phyloP scores from a whole-genome alignment of 2,888 invertebrate species.

The Scelioninae gen. 2 region DNA sequence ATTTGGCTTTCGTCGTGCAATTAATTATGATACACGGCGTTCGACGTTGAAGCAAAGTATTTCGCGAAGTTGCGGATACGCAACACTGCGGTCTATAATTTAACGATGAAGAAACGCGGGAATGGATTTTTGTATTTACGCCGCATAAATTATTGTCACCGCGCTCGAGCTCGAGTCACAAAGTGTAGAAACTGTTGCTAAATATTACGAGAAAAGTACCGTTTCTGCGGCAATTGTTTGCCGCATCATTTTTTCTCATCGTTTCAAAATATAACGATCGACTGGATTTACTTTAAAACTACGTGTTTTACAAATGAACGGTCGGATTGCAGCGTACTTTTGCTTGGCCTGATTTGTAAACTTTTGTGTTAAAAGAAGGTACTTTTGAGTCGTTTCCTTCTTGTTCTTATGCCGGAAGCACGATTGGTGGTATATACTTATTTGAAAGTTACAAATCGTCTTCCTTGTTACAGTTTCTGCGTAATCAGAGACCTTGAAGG shows the following conservation, averaged over 20 bases:
- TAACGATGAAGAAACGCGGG: no score
- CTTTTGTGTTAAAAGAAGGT: no score
- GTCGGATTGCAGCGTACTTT: not conserved
- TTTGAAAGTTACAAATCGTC: conserved; percentile 24
- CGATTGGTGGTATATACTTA: conserved; percentile 20
- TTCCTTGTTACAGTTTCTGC: conserved; percentile 37
- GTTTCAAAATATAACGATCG: not conserved
- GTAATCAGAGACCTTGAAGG: conserved; percentile 39
- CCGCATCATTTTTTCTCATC: conserved; percentile 2
- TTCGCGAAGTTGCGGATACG: not conserved
- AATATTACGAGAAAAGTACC: conserved; percentile 37
- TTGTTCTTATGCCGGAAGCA: not conserved
- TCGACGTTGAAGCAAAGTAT: not conserved
- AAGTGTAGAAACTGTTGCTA: conserved; percentile 22
- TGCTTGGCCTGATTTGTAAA: not conserved
- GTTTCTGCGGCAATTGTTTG: conserved; percentile 30
- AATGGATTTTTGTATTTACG: not conserved
- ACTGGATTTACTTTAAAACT: conserved; percentile 8
- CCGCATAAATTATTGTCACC: conserved; percentile 26
- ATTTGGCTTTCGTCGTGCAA: not conserved
- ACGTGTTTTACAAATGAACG: not conserved
- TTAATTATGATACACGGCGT: not conserved
- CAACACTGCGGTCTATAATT: no score
- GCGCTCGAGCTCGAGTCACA: conserved; percentile 4
- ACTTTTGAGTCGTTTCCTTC: not conserved